Percentiles rank a stretch among this genome's conserved stretches.
Evolutionary conservation across 2,797 vertebrate species (phyloP).

Genomic region (Sylvia borin): DNA sequence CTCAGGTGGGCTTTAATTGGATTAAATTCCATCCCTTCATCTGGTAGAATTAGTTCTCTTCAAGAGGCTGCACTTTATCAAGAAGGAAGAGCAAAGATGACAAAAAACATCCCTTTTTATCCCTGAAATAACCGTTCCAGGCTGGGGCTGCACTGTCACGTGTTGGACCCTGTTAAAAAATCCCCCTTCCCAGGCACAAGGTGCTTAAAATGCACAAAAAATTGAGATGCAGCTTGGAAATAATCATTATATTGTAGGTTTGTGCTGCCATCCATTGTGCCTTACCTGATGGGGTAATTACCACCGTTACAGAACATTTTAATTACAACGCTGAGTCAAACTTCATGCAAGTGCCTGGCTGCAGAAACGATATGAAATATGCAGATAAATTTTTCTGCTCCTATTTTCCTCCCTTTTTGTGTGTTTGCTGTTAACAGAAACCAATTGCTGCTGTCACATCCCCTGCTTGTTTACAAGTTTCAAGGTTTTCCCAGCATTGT

Average conservation of each 20-base stretch:
- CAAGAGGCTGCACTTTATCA: not conserved
- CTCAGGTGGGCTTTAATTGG: not conserved
- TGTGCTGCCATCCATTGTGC: not conserved
- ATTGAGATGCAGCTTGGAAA: not conserved
- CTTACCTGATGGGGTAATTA: constrained; percentile 61
- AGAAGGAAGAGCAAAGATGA: too few relatives aligned
- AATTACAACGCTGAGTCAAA: constrained; percentile 57
- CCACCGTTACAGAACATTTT: constrained; percentile 36
- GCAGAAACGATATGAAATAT: not conserved
- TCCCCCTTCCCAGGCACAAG: not conserved
- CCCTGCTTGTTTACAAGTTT: not conserved
- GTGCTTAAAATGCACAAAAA: not conserved
- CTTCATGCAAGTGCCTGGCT: not conserved
- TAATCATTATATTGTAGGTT: not conserved
- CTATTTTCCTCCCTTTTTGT: not conserved
- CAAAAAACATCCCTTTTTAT: not conserved
- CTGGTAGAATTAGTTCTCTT: not conserved
- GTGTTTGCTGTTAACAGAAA: not conserved
- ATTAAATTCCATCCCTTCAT: not conserved
- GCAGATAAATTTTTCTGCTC: not conserved
- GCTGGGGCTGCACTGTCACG: accelerated
- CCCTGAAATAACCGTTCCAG: not conserved
- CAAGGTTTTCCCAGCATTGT: not conserved
- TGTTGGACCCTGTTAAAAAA: not conserved
- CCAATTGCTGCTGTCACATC: not conserved